Percentiles rank a stretch among this genome's conserved stretches.
These are phyloP conservation scores for Scarus forsteni DNA, from an alignment of 2,797 vertebrate genomes.

Conservation along the genomic window DNA sequence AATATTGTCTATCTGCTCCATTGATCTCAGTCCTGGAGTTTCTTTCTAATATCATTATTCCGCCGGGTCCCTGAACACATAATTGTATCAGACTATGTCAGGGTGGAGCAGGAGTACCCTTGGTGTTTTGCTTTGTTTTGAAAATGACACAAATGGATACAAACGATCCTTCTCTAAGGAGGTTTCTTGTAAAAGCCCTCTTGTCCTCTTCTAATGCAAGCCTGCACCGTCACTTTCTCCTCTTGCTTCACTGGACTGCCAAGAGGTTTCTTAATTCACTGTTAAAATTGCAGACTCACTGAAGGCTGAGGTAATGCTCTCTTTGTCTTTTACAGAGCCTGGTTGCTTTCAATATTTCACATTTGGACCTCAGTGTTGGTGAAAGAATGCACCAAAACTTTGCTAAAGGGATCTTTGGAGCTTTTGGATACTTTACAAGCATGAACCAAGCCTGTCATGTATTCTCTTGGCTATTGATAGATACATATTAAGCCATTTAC, in stretches of 20 bases:
- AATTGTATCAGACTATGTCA: conserved; percentile 76
- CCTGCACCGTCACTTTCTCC: conserved; percentile 21
- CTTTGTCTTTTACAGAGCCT: conserved; percentile 5
- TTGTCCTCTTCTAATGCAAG: conserved; percentile 56
- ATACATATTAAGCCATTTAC: neutral
- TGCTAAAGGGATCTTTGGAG: neutral
- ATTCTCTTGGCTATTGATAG: conserved; percentile 21
- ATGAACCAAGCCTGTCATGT: neutral
- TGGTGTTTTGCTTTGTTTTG: conserved; percentile 72
- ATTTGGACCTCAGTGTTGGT: conserved; percentile 5
- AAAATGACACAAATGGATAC: conserved; percentile 81
- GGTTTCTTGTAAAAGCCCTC: conserved; percentile 62
- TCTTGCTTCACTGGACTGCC: conserved; percentile 17
- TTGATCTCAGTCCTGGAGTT: conserved; percentile 65
- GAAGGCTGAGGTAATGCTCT: neutral
- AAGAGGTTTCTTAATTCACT: conserved; percentile 33
- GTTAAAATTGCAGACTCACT: conserved; percentile 32
- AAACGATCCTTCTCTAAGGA: conserved; percentile 70
- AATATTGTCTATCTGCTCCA: conserved; percentile 61
- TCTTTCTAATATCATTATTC: conserved; percentile 77
- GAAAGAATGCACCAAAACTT: too few species aligned
- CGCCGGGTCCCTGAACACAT: conserved; percentile 55
- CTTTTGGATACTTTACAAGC: neutral
- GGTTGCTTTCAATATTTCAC: neutral
- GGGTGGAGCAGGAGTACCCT: conserved; percentile 53